phyloP scores from a whole-genome alignment of 2,888 invertebrate species.

The Drosophila meridiana region DNA sequence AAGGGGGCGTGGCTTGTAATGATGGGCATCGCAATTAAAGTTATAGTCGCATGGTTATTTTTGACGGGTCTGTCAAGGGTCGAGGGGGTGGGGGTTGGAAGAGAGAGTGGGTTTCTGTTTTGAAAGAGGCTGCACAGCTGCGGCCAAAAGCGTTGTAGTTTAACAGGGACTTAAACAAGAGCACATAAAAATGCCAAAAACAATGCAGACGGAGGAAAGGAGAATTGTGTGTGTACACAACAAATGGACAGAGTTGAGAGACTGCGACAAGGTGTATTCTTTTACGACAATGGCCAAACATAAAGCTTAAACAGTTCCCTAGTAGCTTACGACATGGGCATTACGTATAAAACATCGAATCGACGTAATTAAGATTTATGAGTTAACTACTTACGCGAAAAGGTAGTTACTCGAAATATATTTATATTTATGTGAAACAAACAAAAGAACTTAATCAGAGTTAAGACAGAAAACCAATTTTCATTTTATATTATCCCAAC shows the following conservation, averaged over 20 bases:
- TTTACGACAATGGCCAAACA: conserved; percentile 52
- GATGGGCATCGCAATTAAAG: conserved; percentile 78
- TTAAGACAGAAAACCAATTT: background rate
- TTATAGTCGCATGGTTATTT: conserved; percentile 55
- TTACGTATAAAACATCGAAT: conserved; percentile 47
- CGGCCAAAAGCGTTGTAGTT: conserved; percentile 38
- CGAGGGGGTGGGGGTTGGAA: background rate
- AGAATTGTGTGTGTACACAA: conserved; percentile 17
- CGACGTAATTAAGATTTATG: conserved; percentile 49
- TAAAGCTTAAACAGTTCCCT: conserved; percentile 64
- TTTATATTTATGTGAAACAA: background rate
- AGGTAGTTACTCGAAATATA: conserved; percentile 5
- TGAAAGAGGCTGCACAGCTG: conserved; percentile 47
- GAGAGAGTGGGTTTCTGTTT: conserved; percentile 4
- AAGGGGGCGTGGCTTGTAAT: conserved; percentile 61
- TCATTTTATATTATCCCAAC: background rate
- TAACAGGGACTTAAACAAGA: conserved; percentile 60
- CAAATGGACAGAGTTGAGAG: conserved; percentile 36
- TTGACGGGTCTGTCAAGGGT: conserved; percentile 14
- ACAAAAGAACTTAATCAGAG: conserved; percentile 9
- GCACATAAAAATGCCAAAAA: conserved; percentile 68
- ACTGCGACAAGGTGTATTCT: conserved; percentile 55
- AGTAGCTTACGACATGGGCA: conserved; percentile 39
- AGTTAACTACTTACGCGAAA: conserved; percentile 1
- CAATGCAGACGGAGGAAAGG: conserved; percentile 7